Evolutionary conservation across 2,888 invertebrate genomes (phyloP), one percentile per base, ranked within the genome.

Genomic region (Cantharis lateralis): DNA sequence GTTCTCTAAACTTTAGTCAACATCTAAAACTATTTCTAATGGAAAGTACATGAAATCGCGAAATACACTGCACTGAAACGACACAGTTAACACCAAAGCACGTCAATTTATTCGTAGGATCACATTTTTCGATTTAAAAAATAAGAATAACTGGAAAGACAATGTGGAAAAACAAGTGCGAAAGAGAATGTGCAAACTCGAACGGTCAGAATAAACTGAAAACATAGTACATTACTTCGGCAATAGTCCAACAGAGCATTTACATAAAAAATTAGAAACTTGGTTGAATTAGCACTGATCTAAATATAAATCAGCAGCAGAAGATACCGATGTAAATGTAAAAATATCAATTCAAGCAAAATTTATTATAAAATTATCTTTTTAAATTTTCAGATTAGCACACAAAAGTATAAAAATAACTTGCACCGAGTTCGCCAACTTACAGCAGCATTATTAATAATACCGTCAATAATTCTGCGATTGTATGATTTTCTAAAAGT

Each of bases 261-360:
- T 69, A 72, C 76, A 76, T 72, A 72, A 76, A 75, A 76, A 76
- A 72, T 75, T 76, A 72, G 76, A 64, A 62, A 72, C 62, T 75
- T 76, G 71, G 62, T 76, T 76, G 68, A 62, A 72, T 76, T 76
- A 68, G 72, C 68, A 62, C 28, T 62, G 72, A 76, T 68, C 76
- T 69, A 76, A 76, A 71, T 76, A 63, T 70, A 66, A 66, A 20
- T 24, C 24, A 20, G 20, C 10, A 66, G 64, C 64, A 20, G 24
- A 66, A 66, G 18, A 66, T 66, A 76, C 68, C 15, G 68, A 73
- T 32, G 64, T 73, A 62, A 69, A 62, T 32, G 15, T 66, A 28
- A 64, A 72, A 64, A 64, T 64, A 62, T 72, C 15, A 32, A 28
- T 72, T 63, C 64, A 48, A 20, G 32, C 32, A 26, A 69, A 48